Evolutionary conservation across 2,797 vertebrate genomes (phyloP), one percentile per base, ranked within the genome.

Genomic region (Anguilla pacifica): DNA sequence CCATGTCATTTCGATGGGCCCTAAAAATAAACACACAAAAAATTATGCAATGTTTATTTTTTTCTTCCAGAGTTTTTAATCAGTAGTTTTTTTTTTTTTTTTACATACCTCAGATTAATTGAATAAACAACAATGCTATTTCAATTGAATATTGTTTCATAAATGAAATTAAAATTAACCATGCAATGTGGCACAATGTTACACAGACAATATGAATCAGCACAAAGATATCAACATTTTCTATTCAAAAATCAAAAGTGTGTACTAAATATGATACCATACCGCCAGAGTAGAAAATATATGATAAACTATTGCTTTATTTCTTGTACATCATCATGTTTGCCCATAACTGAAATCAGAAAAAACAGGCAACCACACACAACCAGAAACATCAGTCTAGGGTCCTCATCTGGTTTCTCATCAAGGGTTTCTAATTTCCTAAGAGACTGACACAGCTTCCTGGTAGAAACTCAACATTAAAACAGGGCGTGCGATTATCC

Each of bases 1-100:
- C 98, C 96, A 99, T 93, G 94, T 99, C 99, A 0, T 99, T 99
- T 1, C 79, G 43, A 88, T 99, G 98, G 85, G 97, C 97, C 88
- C 99, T 99, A 0, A 90, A 70, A 91, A 88, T 77, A 93, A 72
- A 89, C 57, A 85, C 13, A 81, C 53, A 84, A 51, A 79, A 19
- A 28, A 39, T 72, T 22, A n/a, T 70, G 9, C 6, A 53, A 35
- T 74, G 72, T 35, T 4, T 15, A 15, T 35, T 3, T 74, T 74
- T 74, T 74, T 74, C 13, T 74, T 67, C 64, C 55, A 57, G 64
- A 28, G 64, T 5, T 67, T 74, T 74, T 74, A 74, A 9, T 74
- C 72, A 74, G 22, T 49, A 7, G 51, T 35, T 35, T 35, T 35
- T 81, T 19, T 7, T 81, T 43, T 22, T 3, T 51, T 25, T 22